Conservation (phyloP, 2,113 vertebrate genomes). For the Pteronura brasiliensis region DNA sequence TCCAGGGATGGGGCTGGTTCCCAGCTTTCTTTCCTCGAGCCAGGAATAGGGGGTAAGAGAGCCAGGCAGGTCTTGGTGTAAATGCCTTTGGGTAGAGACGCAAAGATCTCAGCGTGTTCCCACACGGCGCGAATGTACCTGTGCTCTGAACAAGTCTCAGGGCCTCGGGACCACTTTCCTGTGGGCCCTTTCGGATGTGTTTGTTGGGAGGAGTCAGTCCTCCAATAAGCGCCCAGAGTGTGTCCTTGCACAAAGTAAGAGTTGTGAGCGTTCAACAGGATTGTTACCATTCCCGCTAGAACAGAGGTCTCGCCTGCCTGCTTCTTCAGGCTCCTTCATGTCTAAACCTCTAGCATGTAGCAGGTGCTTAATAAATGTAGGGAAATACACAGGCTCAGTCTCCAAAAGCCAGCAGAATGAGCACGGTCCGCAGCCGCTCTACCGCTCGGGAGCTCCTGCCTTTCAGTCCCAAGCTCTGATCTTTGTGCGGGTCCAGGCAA, state of each 20-base stretch:
- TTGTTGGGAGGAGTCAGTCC: background rate
- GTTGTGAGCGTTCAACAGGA: rapidly evolving
- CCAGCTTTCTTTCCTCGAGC: background rate
- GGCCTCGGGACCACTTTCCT: background rate
- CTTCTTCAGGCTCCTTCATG: background rate
- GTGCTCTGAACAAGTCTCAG: background rate
- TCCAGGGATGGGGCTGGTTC: too few relatives aligned
- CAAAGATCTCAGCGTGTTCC: background rate
- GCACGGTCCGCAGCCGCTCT: background rate
- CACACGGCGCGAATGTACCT: rapidly evolving
- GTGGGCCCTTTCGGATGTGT: rapidly evolving
- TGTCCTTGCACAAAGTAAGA: rapidly evolving
- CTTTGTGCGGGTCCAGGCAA: too few relatives aligned
- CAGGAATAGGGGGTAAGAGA: background rate
- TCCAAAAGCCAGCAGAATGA: rapidly evolving
- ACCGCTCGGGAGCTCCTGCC: rapidly evolving
- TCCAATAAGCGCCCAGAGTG: rapidly evolving
- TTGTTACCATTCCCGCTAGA: rapidly evolving
- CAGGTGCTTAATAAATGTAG: background rate
- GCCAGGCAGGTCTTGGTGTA: too few relatives aligned
- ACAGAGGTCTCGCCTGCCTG: background rate
- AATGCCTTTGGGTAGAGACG: background rate
- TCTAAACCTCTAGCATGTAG: background rate
- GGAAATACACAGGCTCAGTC: background rate
- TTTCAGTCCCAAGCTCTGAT: background rate